phyloP scores from a whole-genome alignment of 2,113 vertebrate genomes.

The Centrocercus urophasianus region DNA sequence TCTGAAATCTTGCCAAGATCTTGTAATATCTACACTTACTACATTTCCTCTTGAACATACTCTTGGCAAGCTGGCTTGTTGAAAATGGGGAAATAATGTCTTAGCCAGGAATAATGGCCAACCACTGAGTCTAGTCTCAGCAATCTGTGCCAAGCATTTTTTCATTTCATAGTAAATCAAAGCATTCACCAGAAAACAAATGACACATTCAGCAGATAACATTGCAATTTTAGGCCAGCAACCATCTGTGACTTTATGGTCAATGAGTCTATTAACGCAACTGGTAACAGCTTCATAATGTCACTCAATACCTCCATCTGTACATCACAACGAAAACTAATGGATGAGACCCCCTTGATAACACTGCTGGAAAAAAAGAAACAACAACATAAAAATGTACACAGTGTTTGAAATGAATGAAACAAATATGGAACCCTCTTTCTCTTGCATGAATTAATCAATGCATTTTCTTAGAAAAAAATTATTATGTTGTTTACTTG shows the following conservation, averaged over 20 bases:
- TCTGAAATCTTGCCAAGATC: neutral
- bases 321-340: neutral
- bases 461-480: neutral
- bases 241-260: neutral
- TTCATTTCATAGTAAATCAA: neutral
- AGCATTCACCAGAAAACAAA: constrained; percentile 10
- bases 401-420: neutral
- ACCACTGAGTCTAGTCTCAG: neutral
- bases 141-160: neutral
- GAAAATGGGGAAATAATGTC: neutral
- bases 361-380: neutral
- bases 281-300: neutral
- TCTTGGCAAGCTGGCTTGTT: neutral
- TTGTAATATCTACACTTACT: neutral
- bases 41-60: neutral
- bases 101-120: constrained; percentile 1
- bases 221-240: neutral
- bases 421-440: neutral
- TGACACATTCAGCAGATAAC: neutral
- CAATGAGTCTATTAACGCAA: neutral
- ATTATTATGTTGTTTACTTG: neutral
- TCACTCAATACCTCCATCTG: neutral
- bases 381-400: neutral
- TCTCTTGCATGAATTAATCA: neutral
- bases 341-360: neutral